These are phyloP conservation scores for Cinclus cinclus DNA, from an alignment of 2,113 vertebrate genomes.

Conservation along the genomic window DNA sequence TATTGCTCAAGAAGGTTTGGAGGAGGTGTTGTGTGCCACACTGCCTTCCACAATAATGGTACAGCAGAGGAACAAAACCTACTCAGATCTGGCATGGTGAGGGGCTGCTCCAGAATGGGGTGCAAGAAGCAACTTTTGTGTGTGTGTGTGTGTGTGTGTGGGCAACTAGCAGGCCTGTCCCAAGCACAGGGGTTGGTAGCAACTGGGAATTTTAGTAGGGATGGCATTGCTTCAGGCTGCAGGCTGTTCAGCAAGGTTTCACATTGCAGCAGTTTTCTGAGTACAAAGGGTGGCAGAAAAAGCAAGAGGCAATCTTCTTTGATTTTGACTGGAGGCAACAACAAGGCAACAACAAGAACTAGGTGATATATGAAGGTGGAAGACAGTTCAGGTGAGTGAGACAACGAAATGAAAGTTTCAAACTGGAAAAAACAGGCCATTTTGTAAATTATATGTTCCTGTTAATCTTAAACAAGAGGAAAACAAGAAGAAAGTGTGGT, in stretches of 20 bases:
- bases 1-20: neutral
- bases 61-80: neutral
- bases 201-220: neutral
- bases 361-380: neutral
- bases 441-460: neutral
- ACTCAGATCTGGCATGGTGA: neutral
- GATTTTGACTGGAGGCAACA: neutral
- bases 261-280: neutral
- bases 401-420: neutral
- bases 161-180: neutral
- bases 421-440: neutral
- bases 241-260: neutral
- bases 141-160: too few relatives aligned
- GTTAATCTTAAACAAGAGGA: neutral
- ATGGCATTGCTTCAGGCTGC: accelerated
- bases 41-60: neutral
- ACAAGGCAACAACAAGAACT: neutral
- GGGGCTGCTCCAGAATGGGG: neutral
- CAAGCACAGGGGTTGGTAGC: neutral
- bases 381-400: neutral
- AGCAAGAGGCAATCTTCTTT: neutral
- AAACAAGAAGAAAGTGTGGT: neutral
- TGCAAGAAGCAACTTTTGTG: neutral
- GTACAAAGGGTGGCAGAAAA: neutral
- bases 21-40: neutral